Conservation (phyloP, 2,888 invertebrate species). For the Pecten maximus region DNA sequence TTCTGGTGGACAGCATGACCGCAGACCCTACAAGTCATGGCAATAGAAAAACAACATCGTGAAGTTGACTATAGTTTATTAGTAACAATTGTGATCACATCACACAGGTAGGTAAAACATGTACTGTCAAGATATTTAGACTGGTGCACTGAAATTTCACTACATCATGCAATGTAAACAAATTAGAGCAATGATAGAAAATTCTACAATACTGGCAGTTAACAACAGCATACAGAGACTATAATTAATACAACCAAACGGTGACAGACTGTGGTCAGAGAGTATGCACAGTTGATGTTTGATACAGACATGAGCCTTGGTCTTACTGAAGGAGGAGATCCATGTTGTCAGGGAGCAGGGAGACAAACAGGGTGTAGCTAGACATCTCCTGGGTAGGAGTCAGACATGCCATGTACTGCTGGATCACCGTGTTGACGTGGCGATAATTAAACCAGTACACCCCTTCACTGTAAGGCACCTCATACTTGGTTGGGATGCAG, state of each 20-base stretch:
- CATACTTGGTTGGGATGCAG: constrained; percentile 66
- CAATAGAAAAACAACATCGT: neutral
- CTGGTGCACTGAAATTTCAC: too few species aligned
- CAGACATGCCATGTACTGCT: constrained; percentile 66
- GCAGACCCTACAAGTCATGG: constrained; percentile 58
- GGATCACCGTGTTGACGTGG: constrained; percentile 69
- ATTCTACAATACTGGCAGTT: too few species aligned
- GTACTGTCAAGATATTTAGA: too few species aligned
- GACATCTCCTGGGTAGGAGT: constrained; percentile 59
- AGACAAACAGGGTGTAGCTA: constrained; percentile 66
- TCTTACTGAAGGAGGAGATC: constrained; percentile 69
- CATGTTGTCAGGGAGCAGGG: constrained; percentile 73
- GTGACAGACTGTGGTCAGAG: too few species aligned
- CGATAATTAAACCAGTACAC: constrained; percentile 67
- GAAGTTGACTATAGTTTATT: neutral
- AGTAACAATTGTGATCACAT: neutral
- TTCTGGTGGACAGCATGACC: constrained; percentile 61
- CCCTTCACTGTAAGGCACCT: constrained; percentile 56
- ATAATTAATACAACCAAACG: too few species aligned
- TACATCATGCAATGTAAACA: too few species aligned
- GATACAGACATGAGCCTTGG: neutral
- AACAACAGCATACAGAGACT: too few species aligned
- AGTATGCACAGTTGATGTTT: neutral
- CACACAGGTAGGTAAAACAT: neutral
- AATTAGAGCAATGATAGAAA: too few species aligned